Percentiles rank a stretch among this genome's conserved stretches.
These are phyloP conservation scores for Alethe castanea DNA, from an alignment of 2,113 vertebrate species.

Conservation along the genomic window DNA sequence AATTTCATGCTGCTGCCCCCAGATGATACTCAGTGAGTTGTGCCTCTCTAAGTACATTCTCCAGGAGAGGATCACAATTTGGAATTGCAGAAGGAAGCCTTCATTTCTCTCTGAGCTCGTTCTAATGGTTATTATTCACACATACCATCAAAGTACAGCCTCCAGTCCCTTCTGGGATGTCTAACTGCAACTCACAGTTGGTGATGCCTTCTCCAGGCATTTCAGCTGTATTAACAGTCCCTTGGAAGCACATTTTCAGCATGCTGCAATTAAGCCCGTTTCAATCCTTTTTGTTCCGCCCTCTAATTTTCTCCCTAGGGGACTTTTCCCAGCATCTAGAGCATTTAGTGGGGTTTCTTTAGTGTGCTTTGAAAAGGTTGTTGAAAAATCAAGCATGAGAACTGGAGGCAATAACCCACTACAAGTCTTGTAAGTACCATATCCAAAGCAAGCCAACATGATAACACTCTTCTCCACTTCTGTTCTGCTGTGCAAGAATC, in stretches of 20 bases:
- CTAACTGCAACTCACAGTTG: background rate
- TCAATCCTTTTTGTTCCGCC: background rate
- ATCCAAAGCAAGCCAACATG: background rate
- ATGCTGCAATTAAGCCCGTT: background rate
- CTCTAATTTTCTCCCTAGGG: background rate
- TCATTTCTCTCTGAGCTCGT: background rate
- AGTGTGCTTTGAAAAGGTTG: background rate
- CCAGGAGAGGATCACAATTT: background rate
- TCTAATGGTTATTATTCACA: background rate
- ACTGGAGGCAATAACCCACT: background rate
- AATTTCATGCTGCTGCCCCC: background rate
- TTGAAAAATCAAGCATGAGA: background rate
- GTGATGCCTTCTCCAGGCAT: background rate
- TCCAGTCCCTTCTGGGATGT: background rate
- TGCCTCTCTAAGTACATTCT: background rate
- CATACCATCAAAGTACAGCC: background rate
- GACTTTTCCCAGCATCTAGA: background rate
- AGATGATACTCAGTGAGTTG: background rate
- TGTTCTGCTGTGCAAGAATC: background rate
- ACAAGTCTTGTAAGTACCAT: background rate
- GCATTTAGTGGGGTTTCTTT: background rate
- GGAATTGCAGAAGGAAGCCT: background rate
- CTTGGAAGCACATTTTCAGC: background rate
- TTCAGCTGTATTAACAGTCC: background rate
- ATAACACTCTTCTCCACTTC: background rate